These are phyloP conservation scores for Drosophila tripunctata DNA, from an alignment of 2,888 invertebrate genomes.

Conservation along the genomic window DNA sequence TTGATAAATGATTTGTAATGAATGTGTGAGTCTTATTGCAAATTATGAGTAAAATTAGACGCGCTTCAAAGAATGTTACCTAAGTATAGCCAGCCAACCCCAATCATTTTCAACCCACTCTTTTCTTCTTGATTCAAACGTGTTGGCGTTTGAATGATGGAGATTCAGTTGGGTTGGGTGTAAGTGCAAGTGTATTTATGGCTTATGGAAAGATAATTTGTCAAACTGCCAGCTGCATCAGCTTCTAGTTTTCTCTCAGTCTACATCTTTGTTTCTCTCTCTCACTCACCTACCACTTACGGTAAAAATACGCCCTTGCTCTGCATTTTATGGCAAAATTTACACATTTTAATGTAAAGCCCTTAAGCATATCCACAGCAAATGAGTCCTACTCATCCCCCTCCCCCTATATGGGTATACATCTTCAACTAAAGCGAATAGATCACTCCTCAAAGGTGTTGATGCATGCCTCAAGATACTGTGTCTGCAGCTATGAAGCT, in stretches of 20 bases:
- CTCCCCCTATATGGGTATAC: not conserved
- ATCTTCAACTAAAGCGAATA: conserved; percentile 1
- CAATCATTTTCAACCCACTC: not conserved
- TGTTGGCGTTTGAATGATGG: conserved; percentile 9
- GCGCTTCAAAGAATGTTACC: conserved; percentile 5
- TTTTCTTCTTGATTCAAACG: not conserved
- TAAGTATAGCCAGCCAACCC: too few species aligned
- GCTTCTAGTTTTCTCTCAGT: not conserved
- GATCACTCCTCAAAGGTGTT: conserved; percentile 4
- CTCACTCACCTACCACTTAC: not conserved
- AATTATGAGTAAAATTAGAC: conserved; percentile 60
- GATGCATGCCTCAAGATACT: not conserved
- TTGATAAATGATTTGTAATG: conserved; percentile 75
- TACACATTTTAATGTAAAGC: conserved; percentile 23
- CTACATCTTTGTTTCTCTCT: not conserved
- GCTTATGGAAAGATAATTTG: conserved; percentile 54
- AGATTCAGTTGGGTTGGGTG: conserved; percentile 16
- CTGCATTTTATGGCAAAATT: conserved; percentile 40
- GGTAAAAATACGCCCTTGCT: conserved; percentile 19
- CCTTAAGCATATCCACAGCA: not conserved
- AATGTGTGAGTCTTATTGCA: conserved; percentile 67
- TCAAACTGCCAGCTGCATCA: conserved; percentile 52
- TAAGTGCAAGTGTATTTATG: conserved; percentile 56
- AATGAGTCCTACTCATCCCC: too few species aligned
- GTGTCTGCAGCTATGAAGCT: not conserved